Percentiles rank a stretch among this genome's conserved stretches.
Evolutionary conservation across 1,140 invertebrate species (phyloP).

Genomic region (Scylla paramamosain): DNA sequence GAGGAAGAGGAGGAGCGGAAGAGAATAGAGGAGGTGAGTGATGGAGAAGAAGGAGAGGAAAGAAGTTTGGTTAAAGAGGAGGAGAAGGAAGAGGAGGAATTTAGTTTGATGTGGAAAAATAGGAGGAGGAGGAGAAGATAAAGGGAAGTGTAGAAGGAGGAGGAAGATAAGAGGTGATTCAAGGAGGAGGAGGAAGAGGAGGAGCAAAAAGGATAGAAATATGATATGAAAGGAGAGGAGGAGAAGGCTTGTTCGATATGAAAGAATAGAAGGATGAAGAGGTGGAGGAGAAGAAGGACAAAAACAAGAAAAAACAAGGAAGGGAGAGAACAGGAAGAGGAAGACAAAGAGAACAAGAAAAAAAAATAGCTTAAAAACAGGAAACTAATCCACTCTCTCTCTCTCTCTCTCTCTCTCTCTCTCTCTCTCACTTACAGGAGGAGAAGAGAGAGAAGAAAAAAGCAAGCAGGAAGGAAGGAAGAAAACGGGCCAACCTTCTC

Average conservation of each 20-base stretch:
- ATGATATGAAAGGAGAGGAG: too few species aligned
- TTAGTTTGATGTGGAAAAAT: neutral
- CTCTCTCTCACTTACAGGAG: slow-evolving; percentile 49
- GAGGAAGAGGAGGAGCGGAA: slow-evolving; percentile 68
- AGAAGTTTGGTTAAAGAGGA: neutral
- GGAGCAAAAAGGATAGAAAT: too few species aligned
- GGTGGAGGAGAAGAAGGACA: slow-evolving; percentile 65
- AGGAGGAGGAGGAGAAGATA: too few species aligned
- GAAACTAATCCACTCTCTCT: neutral
- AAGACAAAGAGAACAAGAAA: neutral
- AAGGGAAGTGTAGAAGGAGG: neutral
- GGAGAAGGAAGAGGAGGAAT: neutral
- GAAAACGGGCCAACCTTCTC: slow-evolving; percentile 77
- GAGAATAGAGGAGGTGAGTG: neutral
- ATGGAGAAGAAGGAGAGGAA: neutral
- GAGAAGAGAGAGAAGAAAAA: slow-evolving; percentile 78
- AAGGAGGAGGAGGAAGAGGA: neutral
- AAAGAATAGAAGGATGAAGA: too few species aligned
- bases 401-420: neutral
- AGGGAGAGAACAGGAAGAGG: slow-evolving; percentile 53
- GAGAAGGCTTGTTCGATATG: too few species aligned
- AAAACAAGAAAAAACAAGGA: slow-evolving; percentile 51
- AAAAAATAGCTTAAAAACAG: neutral
- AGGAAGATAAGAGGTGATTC: too few species aligned
- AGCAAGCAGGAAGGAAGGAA: slow-evolving; percentile 78